A percentile compares a stretch with the other conserved stretches of the same genome.
Evolutionary conservation across 2,113 vertebrate genomes (phyloP).

Genomic region (Otus sunia): DNA sequence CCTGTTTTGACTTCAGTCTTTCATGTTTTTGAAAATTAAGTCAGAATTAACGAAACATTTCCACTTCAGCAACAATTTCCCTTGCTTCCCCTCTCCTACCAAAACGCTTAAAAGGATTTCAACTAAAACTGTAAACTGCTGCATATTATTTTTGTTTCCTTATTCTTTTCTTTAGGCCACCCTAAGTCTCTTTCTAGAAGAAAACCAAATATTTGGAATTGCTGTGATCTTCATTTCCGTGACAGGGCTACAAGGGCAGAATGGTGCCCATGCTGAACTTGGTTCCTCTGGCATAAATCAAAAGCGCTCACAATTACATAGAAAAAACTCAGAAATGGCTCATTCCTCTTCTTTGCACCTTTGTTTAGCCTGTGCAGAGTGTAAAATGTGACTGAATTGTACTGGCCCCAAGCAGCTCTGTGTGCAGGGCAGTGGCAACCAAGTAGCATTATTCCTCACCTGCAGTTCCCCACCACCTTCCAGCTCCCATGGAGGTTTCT

Average conservation of each 20-base stretch:
- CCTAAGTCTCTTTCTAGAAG: neutral
- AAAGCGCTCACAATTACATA: neutral
- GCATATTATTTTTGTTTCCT: neutral
- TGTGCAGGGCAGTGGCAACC: neutral
- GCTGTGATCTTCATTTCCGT: neutral
- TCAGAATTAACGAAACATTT: neutral
- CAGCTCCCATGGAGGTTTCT: neutral
- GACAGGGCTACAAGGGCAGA: neutral
- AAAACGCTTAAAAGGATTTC: neutral
- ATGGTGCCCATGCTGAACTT: neutral
- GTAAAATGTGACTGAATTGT: neutral
- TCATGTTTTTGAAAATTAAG: neutral
- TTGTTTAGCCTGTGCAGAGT: neutral
- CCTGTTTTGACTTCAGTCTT: neutral
- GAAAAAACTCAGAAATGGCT: neutral
- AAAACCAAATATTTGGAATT: neutral
- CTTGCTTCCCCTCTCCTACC: neutral
- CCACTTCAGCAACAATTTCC: neutral
- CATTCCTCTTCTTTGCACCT: neutral
- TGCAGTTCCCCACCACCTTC: neutral
- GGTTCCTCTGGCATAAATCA: neutral
- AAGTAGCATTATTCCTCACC: neutral
- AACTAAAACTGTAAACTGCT: neutral
- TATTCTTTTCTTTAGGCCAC: neutral
- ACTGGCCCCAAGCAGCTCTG: neutral